phyloP scores from a whole-genome alignment of 1,140 invertebrate species.

The Chlorops oryzae region DNA sequence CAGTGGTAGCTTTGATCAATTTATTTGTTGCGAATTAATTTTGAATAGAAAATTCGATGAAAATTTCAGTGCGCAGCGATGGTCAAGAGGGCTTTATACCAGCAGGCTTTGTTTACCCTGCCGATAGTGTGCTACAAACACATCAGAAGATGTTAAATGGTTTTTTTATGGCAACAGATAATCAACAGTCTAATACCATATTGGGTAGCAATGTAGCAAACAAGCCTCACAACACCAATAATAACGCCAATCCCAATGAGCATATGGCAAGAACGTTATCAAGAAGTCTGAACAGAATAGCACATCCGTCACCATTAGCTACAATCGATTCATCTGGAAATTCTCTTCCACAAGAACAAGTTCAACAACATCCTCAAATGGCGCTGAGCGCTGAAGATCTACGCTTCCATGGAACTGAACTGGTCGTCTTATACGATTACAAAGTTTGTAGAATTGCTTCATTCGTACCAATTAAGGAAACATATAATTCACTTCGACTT shows the following conservation, averaged over 20 bases:
- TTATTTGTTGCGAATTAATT: no score
- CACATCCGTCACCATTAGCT: no score
- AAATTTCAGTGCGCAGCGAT: conserved; percentile 76
- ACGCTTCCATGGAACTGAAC: conserved; percentile 75
- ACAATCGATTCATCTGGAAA: no score
- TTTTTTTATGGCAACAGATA: no score
- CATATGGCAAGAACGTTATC: no score
- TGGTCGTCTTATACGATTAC: conserved; percentile 92
- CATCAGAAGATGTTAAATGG: conserved; percentile 30
- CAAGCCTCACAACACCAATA: conserved; percentile 8
- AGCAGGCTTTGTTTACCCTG: conserved; percentile 88
- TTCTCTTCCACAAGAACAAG: no score
- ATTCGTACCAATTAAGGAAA: not conserved
- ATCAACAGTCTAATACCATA: no score
- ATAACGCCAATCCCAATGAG: conserved; percentile 13
- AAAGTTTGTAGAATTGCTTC: conserved; percentile 57
- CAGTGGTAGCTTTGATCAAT: no score
- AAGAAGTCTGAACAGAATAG: no score
- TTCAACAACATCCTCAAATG: conserved; percentile 37
- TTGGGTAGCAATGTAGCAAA: no score
- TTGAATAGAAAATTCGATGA: no score
- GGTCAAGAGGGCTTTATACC: conserved; percentile 94
- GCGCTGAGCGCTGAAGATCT: conserved; percentile 54
- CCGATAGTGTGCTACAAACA: conserved; percentile 68
- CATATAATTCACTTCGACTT: not conserved